Evolutionary conservation across 2,797 vertebrate genomes (phyloP).

Genomic region (Pampus argenteus): DNA sequence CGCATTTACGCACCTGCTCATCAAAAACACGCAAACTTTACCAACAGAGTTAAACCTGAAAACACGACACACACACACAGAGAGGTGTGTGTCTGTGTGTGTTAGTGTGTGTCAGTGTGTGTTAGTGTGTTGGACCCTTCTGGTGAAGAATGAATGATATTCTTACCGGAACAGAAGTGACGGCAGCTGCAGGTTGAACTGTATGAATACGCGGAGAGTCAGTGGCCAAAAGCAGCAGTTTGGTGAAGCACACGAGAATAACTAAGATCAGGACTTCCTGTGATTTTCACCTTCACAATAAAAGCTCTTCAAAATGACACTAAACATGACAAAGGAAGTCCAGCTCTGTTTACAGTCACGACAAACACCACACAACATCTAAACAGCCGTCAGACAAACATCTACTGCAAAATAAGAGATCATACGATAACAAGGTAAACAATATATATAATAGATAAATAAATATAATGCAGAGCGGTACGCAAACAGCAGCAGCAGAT

Average conservation of each 20-base stretch:
- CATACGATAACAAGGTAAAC: too few species aligned
- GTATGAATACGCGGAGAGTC: not conserved
- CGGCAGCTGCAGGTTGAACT: not conserved
- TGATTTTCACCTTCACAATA: slow-evolving; percentile 19
- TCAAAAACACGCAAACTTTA: slow-evolving; percentile 16
- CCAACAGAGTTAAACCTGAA: not conserved
- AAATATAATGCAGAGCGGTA: too few species aligned
- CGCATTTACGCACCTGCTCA: slow-evolving; percentile 18
- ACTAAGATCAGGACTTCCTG: not conserved
- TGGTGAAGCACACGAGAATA: fast-evolving
- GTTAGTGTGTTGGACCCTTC: too few species aligned
- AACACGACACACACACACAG: not conserved
- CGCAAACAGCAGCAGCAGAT: too few species aligned
- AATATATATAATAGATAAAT: too few species aligned
- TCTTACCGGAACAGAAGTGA: slow-evolving; percentile 38
- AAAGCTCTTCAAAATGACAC: not conserved
- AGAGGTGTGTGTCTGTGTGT: too few species aligned
- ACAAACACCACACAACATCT: too few species aligned
- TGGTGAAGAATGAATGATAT: fast-evolving
- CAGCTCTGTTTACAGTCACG: too few species aligned
- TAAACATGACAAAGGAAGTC: not conserved
- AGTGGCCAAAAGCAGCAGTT: not conserved
- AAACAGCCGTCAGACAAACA: too few species aligned
- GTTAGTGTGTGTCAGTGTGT: too few species aligned
- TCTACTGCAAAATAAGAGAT: too few species aligned